Evolutionary conservation across 1,140 invertebrate genomes (phyloP), one percentile per base, ranked within the genome.

Genomic region (Propsilocerus akamusi): DNA sequence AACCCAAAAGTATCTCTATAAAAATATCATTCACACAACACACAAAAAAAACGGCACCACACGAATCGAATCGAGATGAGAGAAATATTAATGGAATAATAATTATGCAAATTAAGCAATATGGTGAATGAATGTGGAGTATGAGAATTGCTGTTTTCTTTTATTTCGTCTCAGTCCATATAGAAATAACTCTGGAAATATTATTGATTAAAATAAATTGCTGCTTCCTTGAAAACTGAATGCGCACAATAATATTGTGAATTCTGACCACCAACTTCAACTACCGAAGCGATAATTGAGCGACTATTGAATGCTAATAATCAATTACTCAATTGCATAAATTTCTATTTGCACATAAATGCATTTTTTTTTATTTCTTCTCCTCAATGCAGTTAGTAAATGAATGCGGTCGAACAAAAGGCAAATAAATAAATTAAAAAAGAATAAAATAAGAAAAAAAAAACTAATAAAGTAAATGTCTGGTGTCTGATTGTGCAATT

Each of bases 81-180:
- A 37, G 22, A 41, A 41, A 41, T 41, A 41, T 41, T 41, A 41
- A 41, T 41, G 34, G 34, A 41, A 41, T 20, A 41, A 41, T 41
- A 41, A 41, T 41, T 41, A 41, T 41, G 34, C 17, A 41, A 41
- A 41, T 41, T 5, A 41, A 41, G 34, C 22, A 20, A 41, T 41
- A 41, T 30, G 28, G 7, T 7, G 2, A n/a, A 4, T 30, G 28
- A 30, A n/a, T 30, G 28, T n/a, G n/a, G n/a, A n/a, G n/a, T n/a
- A n/a, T n/a, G n/a, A n/a, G n/a, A n/a, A n/a, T n/a, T n/a, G n/a
- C n/a, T n/a, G n/a, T n/a, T n/a, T n/a, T n/a, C n/a, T n/a, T n/a
- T n/a, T n/a, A n/a, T n/a, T n/a, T n/a, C n/a, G n/a, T n/a, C n/a
- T n/a, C n/a, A n/a, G n/a, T n/a, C n/a, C n/a, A n/a, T n/a, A n/a